Base-by-base conservation (phyloP, 2,888 invertebrate genomes). In the Monoplex corrugatus region DNA sequence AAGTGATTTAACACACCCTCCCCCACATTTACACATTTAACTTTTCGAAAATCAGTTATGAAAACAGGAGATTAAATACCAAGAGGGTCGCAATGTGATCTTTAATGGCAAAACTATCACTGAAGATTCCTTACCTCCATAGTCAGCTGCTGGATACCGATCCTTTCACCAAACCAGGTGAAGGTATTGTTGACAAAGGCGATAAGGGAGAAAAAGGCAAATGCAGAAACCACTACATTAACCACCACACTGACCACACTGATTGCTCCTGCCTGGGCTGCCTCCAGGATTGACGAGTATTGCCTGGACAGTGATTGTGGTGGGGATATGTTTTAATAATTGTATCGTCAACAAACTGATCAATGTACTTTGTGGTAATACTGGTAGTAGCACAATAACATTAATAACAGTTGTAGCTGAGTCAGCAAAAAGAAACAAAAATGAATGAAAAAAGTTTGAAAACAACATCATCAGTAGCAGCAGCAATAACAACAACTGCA, bases 141-240 rank as follows among this genome's bases (percentile, higher is more conserved):
- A 3, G 96, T 96, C 72, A 97, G 94, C 50, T 96, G 95, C 8
- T 95, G 96, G 91, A 97, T 95, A 50, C 98, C 98, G 23, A 98
- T 97, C 90, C 99, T 96, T 0, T 96, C 96, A 0, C 95, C 95
- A 40, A 95, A 90, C 95, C 95, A 95, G 43, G 90, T 93, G n/a
- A 99, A 96, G 0, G 98, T 94, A 0, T 97, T 97, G 96, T 99
- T 98, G 0, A 98, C 92, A 95, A 99, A 98, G 0, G 98, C 97
- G 2, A 99, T 97, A 91, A 98, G 97, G 0, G 99, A 97, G 0
- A 99, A 97, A 95, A 99, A 99, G 0, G 98, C 98, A 0, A 99
- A 97, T 28, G 99, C 97, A 94, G 98, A 99, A 10, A 99, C 98
- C 16, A 98, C 97, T 90, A 99, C 98, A 92, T 98, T 98, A 13